These are phyloP conservation scores for Pangasius larnaudii DNA, from an alignment of 2,797 vertebrate genomes.

Conservation along the genomic window DNA sequence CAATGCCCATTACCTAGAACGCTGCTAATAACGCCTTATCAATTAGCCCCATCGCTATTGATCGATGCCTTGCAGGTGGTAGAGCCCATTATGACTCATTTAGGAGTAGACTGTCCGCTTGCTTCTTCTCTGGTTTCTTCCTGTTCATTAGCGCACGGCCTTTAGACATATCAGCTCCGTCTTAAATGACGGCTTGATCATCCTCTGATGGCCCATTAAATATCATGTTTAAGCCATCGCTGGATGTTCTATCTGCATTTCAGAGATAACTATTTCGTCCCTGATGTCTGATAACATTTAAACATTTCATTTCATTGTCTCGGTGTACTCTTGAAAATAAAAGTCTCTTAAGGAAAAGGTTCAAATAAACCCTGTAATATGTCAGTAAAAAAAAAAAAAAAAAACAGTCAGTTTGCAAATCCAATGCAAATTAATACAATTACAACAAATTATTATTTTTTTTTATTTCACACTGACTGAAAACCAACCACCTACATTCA, in stretches of 20 bases:
- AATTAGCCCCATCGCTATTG: constrained; percentile 80
- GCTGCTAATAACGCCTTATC: constrained; percentile 82
- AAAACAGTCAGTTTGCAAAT: not conserved
- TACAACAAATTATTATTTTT: not conserved
- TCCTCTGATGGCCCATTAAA: constrained; percentile 74
- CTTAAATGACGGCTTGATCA: constrained; percentile 69
- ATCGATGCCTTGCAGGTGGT: constrained; percentile 82
- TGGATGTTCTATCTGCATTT: constrained; percentile 49
- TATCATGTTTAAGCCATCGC: constrained; percentile 72
- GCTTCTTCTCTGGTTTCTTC: constrained; percentile 72
- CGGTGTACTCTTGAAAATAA: not conserved
- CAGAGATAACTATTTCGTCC: constrained; percentile 24
- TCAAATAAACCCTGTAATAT: not conserved
- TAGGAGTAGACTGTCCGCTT: constrained; percentile 69
- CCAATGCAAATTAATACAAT: not conserved
- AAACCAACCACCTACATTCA: not conserved
- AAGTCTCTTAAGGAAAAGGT: constrained; percentile 2
- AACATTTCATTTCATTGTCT: constrained; percentile 12
- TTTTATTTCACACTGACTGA: not conserved
- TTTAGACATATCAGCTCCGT: constrained; percentile 67
- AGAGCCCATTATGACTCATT: constrained; percentile 74
- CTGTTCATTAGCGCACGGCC: constrained; percentile 71
- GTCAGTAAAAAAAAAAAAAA: not conserved
- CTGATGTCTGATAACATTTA: constrained; percentile 31
- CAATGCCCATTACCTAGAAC: constrained; percentile 75